These are phyloP conservation scores for Clistopyga incitator DNA, from an alignment of 2,888 invertebrate species.

Conservation along the genomic window DNA sequence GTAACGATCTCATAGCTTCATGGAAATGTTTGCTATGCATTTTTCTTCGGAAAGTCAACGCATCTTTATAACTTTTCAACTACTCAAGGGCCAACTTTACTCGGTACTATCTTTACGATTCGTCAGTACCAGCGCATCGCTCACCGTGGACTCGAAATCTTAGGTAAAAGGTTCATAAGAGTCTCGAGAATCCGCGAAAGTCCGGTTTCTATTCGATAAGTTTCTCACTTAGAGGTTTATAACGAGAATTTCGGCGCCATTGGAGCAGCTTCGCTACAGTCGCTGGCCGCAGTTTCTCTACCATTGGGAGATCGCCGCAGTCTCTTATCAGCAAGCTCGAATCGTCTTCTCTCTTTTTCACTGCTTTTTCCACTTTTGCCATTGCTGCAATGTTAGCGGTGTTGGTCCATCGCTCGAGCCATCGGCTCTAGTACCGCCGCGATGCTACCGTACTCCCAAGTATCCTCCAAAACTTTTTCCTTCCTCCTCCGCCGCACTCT, in stretches of 20 bases:
- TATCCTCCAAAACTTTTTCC: constrained; percentile 50
- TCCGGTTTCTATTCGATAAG: constrained; percentile 8
- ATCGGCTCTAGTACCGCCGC: background rate
- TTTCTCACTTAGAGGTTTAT: constrained; percentile 5
- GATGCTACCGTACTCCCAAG: constrained; percentile 18
- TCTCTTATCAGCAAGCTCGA: constrained; percentile 6
- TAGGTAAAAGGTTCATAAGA: background rate
- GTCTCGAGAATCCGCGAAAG: background rate
- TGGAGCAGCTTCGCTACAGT: background rate
- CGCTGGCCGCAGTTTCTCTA: background rate
- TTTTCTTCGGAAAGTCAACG: background rate
- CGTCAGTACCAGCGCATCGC: background rate
- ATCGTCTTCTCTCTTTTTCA: background rate
- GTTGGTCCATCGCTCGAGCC: background rate
- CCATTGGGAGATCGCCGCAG: background rate
- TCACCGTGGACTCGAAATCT: background rate
- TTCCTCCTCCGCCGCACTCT: constrained; percentile 11
- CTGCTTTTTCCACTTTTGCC: constrained; percentile 10
- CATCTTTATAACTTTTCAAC: background rate
- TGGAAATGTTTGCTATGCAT: constrained; percentile 6
- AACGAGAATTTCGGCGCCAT: constrained; percentile 24
- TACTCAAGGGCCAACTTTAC: background rate
- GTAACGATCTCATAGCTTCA: background rate
- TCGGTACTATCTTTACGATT: background rate
- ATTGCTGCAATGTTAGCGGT: constrained; percentile 7